phyloP scores from a whole-genome alignment of 2,797 vertebrate species.

The Morus bassanus region DNA sequence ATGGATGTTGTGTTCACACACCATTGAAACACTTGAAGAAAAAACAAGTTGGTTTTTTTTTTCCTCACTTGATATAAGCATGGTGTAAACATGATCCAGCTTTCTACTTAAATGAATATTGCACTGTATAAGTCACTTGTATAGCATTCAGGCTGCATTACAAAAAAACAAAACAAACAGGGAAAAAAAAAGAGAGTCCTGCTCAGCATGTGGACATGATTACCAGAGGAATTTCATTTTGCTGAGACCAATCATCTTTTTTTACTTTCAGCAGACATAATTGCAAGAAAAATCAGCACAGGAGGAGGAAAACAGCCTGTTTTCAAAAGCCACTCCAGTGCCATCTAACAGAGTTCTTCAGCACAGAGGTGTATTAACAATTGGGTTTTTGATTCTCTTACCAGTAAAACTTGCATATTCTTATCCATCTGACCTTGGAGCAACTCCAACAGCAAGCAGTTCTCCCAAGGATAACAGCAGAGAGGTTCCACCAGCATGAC shows the following conservation, averaged over 20 bases:
- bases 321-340: neutral
- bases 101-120: neutral
- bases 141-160: neutral
- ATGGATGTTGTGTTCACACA: neutral
- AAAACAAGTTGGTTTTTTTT: too few species aligned
- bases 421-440: rapidly evolving
- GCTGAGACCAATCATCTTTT: neutral
- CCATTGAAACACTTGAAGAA: neutral
- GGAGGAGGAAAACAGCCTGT: neutral
- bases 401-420: neutral
- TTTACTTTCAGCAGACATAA: neutral
- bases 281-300: neutral
- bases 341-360: neutral
- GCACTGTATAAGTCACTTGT: neutral
- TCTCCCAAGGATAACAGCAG: neutral
- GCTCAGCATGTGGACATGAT: neutral
- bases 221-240: neutral
- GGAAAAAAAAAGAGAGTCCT: neutral
- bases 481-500: neutral
- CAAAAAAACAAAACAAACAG: neutral
- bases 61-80: neutral
- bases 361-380: neutral
- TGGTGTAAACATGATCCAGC: neutral
- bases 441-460: neutral
- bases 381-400: neutral